A percentile compares a stretch with the other conserved stretches of the same genome.
These are phyloP conservation scores for Rattus norvegicus DNA, from an alignment of 2,113 vertebrate genomes.

Conservation along the genomic window DNA sequence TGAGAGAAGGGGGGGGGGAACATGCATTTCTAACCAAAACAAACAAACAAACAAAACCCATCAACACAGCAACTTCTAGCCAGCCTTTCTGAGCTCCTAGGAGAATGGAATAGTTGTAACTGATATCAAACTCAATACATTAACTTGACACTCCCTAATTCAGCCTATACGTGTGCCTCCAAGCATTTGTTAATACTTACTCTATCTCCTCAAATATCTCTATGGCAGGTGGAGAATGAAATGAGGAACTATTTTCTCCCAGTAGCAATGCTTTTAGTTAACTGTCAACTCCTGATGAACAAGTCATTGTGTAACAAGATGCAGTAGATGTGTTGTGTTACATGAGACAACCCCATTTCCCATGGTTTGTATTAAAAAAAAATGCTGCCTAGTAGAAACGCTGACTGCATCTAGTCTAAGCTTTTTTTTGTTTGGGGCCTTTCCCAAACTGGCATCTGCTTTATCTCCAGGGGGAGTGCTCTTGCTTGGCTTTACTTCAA, in stretches of 20 bases:
- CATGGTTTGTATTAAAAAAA: constrained; percentile 62
- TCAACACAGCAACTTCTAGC: neutral
- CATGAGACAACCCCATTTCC: neutral
- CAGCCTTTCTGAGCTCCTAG: neutral
- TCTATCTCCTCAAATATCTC: neutral
- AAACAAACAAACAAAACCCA: neutral
- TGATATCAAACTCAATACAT: neutral
- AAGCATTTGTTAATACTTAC: constrained; percentile 50
- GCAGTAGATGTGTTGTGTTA: neutral
- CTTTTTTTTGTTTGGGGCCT: constrained; percentile 9
- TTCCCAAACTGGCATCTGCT: constrained; percentile 55
- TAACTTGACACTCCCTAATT: constrained; percentile 27
- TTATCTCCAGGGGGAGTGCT: constrained; percentile 50
- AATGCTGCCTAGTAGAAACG: constrained; percentile 42
- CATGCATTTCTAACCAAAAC: neutral
- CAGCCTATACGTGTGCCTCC: constrained; percentile 54
- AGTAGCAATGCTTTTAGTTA: constrained; percentile 61
- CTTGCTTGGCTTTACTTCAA: constrained; percentile 58
- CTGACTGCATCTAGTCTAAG: constrained; percentile 59
- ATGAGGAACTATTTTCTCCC: neutral
- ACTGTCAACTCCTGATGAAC: constrained; percentile 56
- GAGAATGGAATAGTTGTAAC: neutral
- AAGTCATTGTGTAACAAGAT: constrained; percentile 50
- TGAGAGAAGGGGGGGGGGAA: neutral
- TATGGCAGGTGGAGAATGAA: neutral